Evolutionary conservation across 2,113 vertebrate species (phyloP), one percentile per base, ranked within the genome.

Genomic region (Sinosuthora webbiana): DNA sequence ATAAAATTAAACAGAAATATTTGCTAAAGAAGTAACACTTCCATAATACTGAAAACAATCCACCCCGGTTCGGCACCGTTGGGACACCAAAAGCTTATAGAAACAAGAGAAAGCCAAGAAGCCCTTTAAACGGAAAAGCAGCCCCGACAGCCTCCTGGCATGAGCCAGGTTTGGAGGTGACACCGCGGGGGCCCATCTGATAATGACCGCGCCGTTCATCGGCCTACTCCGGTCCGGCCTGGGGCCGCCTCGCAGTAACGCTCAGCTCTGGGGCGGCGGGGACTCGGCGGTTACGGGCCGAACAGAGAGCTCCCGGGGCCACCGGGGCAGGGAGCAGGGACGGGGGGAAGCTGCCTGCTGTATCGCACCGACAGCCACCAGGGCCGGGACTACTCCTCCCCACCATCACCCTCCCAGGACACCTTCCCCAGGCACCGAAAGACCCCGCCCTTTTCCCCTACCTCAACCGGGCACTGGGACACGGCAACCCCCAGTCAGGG

Each of bases 61-160:
- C 13, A 15, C 33, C 1, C 6, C 1, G 4, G 24, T 3, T 50
- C 7, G 12, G 47, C 74, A 15, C 30, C 9, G 1, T 0, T 27
- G 19, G 31, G 21, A 31, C 7, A 6, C 25, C 52, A 21, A n/a
- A 19, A 21, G 25, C 44, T 42, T 20, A 47, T 2, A 37, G 23
- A 45, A 44, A 53, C 18, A 41, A 33, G 21, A 49, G 17, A 8
- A 41, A 37, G 4, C 19, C 7, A 17, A 57, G 20, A 37, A 42
- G 30, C 7, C 11, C 27, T 52, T 37, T 11, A n/a, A 42, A 19
- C 1, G 7, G 13, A 21, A 25, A 35, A 68, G 31, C 49, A 33
- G 31, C 41, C 63, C 45, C 49, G 6, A 16, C n/a, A 74, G 18
- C 13, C 18, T 31, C 20, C 49, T 8, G 11, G 50, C 30, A 16